phyloP scores from a whole-genome alignment of 2,797 vertebrate genomes.

The Onychomys leucogaster region DNA sequence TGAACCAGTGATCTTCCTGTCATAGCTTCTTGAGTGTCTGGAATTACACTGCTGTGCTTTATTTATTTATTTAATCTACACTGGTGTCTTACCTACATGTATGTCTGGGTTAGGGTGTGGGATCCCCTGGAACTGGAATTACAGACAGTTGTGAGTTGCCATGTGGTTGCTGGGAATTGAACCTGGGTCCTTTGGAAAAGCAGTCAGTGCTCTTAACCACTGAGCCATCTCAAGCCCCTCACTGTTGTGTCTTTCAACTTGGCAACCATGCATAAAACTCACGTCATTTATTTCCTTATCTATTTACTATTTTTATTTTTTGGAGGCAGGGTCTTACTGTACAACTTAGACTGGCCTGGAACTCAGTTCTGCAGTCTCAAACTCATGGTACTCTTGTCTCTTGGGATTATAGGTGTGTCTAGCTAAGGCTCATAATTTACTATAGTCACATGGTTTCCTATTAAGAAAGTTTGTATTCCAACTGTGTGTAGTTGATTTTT shows the following conservation, averaged over 20 bases:
- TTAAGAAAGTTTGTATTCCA: slow-evolving; percentile 52
- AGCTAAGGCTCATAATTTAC: not conserved
- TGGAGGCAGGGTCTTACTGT: not conserved
- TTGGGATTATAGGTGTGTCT: not conserved
- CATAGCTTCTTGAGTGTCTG: not conserved
- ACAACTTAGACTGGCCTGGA: not conserved
- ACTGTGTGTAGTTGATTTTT: slow-evolving; percentile 26
- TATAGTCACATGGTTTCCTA: slow-evolving; percentile 28
- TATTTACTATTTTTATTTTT: not conserved
- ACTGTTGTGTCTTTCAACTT: slow-evolving; percentile 58
- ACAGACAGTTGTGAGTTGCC: not conserved
- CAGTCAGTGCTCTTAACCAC: not conserved
- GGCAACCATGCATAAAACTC: slow-evolving; percentile 29
- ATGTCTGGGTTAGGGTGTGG: not conserved
- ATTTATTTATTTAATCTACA: not conserved
- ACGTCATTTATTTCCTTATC: not conserved
- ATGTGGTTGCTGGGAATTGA: not conserved
- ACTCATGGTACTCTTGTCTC: not conserved
- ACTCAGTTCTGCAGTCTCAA: not conserved
- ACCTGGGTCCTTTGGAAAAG: not conserved
- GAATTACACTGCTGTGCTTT: slow-evolving; percentile 30
- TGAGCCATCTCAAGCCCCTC: not conserved
- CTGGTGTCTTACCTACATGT: not conserved
- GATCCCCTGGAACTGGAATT: not conserved
- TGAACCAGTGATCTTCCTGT: not conserved